Base-by-base conservation (phyloP, 1,140 invertebrate species). In the Spodoptera litura region DNA sequence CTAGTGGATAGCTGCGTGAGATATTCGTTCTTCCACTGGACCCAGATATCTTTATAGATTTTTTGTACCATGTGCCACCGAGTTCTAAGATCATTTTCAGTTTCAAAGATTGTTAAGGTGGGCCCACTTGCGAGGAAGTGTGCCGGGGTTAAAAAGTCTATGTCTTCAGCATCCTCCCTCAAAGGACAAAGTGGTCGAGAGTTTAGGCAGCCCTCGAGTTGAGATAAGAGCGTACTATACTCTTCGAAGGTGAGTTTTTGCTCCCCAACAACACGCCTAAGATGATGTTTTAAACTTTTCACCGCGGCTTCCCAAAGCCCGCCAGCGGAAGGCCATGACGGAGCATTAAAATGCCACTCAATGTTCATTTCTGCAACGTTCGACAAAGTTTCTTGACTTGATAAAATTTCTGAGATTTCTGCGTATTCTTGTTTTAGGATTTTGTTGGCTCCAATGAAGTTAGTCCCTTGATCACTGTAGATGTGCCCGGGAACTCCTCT, bases 371-470 rank as follows among this genome's bases (percentile, higher is more conserved):
- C 15, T 8, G 61, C 35, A 8, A 49, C 20, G 2, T 15, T 10
- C 4, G 27, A 59, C 11, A 59, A 11, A 25, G 31, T 20, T 15
- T 44, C 5, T 13, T 10, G 49, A n/a, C 8, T 15, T 49, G 3
- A 10, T 4, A 49, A 12, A 49, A n/a, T n/a, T 85, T 77, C 83
- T 78, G n/a, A 15, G 0, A 80, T 49, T 31, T 81, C 59, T 66
- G 81, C 12, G 10, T 81, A 35, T 25, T 56, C 53, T 56, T 56
- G n/a, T 8, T 56, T 15, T 9, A 84, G 25, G n/a, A 81, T 20
- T 10, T 72, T 84, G 15, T 83, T 83, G 6, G 86, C 82, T 4
- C 80, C 82, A 11, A 89, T 52, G 70, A 91, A 92, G 51, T 85
- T 91, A 6, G 81, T 84, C 0, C 88, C 89, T 55, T 85, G 78